Evolutionary conservation across 2,888 invertebrate genomes (phyloP).

Genomic region (Odontocerum albicorne): DNA sequence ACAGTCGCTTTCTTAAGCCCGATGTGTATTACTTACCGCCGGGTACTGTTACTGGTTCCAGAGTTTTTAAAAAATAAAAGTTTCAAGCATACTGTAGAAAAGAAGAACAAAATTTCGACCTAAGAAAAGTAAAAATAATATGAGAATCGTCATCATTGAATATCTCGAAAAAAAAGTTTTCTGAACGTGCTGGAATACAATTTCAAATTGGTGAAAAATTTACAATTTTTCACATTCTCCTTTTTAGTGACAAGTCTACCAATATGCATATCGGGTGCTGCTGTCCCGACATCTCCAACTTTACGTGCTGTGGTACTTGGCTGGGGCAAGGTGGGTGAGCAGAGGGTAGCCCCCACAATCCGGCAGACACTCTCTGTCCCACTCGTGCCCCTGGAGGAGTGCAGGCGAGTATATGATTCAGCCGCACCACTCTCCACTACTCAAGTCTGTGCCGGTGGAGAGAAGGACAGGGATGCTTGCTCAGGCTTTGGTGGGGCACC

Average conservation of each 20-base stretch:
- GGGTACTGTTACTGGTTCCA: too few species aligned
- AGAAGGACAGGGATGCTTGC: conserved; percentile 73
- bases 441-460: conserved; percentile 75
- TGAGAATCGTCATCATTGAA: too few species aligned
- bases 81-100: too few species aligned
- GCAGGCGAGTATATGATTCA: conserved; percentile 68
- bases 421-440: conserved; percentile 63
- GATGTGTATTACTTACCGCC: too few species aligned
- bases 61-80: too few species aligned
- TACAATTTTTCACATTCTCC: too few species aligned
- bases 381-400: conserved; percentile 65
- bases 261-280: conserved; percentile 63
- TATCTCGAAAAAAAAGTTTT: too few species aligned
- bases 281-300: conserved; percentile 72
- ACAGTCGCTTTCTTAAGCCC: too few species aligned
- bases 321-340: conserved; percentile 67
- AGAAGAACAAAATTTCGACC: too few species aligned
- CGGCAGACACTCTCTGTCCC: conserved; percentile 69
- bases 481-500: conserved; percentile 81
- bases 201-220: too few species aligned
- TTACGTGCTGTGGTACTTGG: conserved; percentile 66
- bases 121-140: too few species aligned
- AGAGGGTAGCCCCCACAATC: conserved; percentile 44
- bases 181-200: too few species aligned
- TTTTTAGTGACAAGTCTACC: conserved; percentile 75